Conservation (phyloP, 1,140 invertebrate species). For the Drosophila parvula region DNA sequence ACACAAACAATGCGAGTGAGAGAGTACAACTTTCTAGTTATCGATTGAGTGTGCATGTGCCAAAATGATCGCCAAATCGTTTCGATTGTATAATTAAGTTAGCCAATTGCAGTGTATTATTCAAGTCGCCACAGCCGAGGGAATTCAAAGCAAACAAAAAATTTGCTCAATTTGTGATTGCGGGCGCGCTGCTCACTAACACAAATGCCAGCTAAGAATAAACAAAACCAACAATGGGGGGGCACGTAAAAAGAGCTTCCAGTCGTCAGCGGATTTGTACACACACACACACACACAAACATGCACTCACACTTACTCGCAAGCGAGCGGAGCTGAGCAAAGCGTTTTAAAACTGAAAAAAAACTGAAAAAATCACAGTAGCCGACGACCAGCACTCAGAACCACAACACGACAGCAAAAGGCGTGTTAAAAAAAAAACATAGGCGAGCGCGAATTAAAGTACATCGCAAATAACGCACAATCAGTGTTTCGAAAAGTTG, state of each 20-base stretch:
- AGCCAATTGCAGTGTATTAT: slow-evolving; percentile 18
- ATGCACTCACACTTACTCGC: slow-evolving; percentile 21
- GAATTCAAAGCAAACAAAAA: slow-evolving; percentile 35
- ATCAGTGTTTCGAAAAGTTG: slow-evolving; percentile 10
- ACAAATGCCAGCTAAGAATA: slow-evolving; percentile 9
- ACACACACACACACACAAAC: slow-evolving; percentile 24
- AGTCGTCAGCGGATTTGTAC: slow-evolving; percentile 50
- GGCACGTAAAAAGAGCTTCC: slow-evolving; percentile 50
- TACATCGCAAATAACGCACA: slow-evolving; percentile 53
- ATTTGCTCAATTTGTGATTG: slow-evolving; percentile 42
- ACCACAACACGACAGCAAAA: slow-evolving; percentile 27
- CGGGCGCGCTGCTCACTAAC: slow-evolving; percentile 10
- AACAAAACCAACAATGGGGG: slow-evolving; percentile 30
- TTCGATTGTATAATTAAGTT: slow-evolving; percentile 21
- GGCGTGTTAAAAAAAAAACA: slow-evolving; percentile 13
- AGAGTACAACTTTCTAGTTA: slow-evolving; percentile 35
- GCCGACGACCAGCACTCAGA: slow-evolving; percentile 43
- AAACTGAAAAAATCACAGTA: slow-evolving; percentile 60
- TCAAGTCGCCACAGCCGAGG: slow-evolving; percentile 17
- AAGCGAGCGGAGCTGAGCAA: slow-evolving; percentile 31
- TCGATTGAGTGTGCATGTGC: slow-evolving; percentile 26
- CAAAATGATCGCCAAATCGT: slow-evolving; percentile 28
- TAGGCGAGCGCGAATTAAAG: slow-evolving; percentile 47
- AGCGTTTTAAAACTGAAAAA: slow-evolving; percentile 44
- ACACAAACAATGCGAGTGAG: not conserved